These are phyloP conservation scores for Acanthococcus lagerstroemiae DNA, from an alignment of 2,888 invertebrate species.

Conservation along the genomic window DNA sequence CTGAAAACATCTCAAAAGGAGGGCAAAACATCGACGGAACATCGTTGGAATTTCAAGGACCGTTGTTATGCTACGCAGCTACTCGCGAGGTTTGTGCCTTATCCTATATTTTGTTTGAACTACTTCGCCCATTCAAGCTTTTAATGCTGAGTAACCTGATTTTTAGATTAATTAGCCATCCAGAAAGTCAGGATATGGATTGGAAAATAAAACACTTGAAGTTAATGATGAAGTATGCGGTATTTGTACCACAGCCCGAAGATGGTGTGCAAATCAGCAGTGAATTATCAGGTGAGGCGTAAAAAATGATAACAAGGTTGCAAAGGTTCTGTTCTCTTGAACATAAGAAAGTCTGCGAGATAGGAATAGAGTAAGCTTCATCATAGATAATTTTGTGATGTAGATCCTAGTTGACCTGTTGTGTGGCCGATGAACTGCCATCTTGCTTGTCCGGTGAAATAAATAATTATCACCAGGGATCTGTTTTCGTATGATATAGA, in stretches of 20 bases:
- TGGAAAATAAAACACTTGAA: slow-evolving; percentile 34
- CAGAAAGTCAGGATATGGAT: slow-evolving; percentile 21
- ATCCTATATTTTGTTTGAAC: neutral
- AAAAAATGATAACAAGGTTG: neutral
- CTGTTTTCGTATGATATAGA: no score
- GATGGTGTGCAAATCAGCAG: slow-evolving; percentile 31
- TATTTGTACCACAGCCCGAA: slow-evolving; percentile 12
- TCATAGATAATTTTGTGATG: no score
- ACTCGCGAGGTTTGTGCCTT: slow-evolving; percentile 29
- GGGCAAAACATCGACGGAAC: slow-evolving; percentile 10
- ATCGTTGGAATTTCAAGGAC: slow-evolving; percentile 32
- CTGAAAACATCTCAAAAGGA: slow-evolving; percentile 28
- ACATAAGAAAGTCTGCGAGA: no score
- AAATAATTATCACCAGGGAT: no score
- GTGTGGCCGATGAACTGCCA: no score
- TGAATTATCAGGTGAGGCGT: slow-evolving; percentile 31
- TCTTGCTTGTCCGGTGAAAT: no score
- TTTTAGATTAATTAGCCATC: slow-evolving; percentile 31
- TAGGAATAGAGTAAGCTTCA: no score
- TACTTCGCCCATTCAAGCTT: neutral
- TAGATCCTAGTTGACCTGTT: no score
- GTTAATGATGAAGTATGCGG: slow-evolving; percentile 29
- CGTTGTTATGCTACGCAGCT: slow-evolving; percentile 33
- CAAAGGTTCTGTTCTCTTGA: no score
- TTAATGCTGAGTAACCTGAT: neutral